Evolutionary conservation across 2,113 vertebrate species (phyloP).

Genomic region (Lampris incognitus): DNA sequence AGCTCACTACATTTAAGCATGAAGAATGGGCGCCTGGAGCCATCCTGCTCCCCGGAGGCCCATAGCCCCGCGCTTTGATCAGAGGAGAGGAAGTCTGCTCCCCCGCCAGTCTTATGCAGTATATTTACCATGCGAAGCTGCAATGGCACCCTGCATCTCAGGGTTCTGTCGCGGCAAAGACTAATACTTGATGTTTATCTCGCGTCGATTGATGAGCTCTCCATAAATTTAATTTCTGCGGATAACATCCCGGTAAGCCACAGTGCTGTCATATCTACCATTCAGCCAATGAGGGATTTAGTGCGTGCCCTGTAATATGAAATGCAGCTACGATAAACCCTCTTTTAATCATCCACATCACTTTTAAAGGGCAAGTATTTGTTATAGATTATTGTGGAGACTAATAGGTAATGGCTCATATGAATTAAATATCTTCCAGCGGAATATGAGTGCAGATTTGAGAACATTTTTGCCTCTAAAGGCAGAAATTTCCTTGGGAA

Average conservation of each 20-base stretch:
- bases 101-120: background rate
- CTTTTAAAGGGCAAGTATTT: background rate
- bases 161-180: background rate
- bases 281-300: background rate
- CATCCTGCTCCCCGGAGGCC: constrained; percentile 6
- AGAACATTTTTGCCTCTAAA: background rate
- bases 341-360: background rate
- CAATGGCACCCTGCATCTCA: background rate
- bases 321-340: no score
- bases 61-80: constrained; percentile 6
- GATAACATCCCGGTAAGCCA: background rate
- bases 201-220: background rate
- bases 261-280: background rate
- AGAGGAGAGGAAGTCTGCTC: background rate
- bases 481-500: background rate
- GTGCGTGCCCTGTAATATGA: background rate
- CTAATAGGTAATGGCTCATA: background rate
- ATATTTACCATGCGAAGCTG: background rate
- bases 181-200: constrained; percentile 1
- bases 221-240: background rate
- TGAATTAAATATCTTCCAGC: background rate
- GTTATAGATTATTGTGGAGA: background rate
- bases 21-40: constrained; percentile 1
- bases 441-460: background rate
- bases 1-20: background rate